Conservation (phyloP, 2,888 invertebrate species). For the Ormyrus nitidulus region DNA sequence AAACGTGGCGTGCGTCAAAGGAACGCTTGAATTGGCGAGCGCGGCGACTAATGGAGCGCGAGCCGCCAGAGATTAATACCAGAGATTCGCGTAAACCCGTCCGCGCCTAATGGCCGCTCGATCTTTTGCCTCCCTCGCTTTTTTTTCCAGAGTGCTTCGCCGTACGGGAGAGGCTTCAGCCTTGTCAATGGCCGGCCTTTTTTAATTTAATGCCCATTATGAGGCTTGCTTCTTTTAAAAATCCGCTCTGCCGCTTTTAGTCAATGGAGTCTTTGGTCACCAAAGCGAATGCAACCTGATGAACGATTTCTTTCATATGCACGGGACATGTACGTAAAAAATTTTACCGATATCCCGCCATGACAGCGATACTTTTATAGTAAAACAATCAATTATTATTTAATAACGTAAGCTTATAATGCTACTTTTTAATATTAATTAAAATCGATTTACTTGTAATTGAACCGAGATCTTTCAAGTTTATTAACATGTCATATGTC, state of each 20-base stretch:
- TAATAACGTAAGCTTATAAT: no score
- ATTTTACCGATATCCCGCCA: no score
- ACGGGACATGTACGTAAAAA: not conserved
- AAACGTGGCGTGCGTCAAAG: slow-evolving; percentile 41
- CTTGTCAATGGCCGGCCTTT: not conserved
- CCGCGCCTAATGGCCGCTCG: slow-evolving; percentile 27
- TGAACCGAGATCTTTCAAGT: no score
- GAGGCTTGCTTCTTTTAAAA: not conserved
- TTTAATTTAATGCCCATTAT: not conserved
- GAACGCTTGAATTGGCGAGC: slow-evolving; percentile 40
- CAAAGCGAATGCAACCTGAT: no score
- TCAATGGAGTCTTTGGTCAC: not conserved
- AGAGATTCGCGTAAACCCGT: slow-evolving; percentile 34
- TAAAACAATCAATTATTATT: no score
- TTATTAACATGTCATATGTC: no score
- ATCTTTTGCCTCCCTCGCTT: not conserved
- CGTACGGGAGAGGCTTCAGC: not conserved
- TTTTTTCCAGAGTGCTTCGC: slow-evolving; percentile 20
- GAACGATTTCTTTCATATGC: no score
- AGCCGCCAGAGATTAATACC: slow-evolving; percentile 38
- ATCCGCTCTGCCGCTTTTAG: not conserved
- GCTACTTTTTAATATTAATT: no score
- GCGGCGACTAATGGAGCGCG: slow-evolving; percentile 28
- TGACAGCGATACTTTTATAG: no score
- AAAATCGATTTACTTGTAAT: no score